Percentiles rank a stretch among this genome's conserved stretches.
Evolutionary conservation across 2,113 vertebrate genomes (phyloP).

Genomic region (Alethe castanea): DNA sequence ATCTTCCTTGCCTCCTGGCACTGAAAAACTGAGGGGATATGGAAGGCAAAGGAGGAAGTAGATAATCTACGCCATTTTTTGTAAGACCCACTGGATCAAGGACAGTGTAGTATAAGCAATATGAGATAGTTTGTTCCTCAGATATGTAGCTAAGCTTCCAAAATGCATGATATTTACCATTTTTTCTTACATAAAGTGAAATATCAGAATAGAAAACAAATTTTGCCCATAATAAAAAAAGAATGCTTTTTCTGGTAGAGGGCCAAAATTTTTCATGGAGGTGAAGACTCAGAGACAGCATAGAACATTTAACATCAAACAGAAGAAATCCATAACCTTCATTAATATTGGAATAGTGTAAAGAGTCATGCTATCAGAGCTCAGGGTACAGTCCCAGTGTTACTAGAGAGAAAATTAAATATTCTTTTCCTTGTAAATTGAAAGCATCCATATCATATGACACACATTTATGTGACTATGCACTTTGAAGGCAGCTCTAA

Average conservation of each 20-base stretch:
- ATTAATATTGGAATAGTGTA: not conserved
- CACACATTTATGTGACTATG: not conserved
- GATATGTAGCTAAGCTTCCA: not conserved
- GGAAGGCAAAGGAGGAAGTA: not conserved
- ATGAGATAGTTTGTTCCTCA: not conserved
- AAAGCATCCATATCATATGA: rapidly evolving
- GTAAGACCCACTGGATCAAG: not conserved
- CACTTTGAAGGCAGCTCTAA: not conserved
- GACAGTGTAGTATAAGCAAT: not conserved
- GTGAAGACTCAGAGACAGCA: not conserved
- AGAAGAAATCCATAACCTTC: not conserved
- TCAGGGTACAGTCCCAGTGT: not conserved
- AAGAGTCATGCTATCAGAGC: not conserved
- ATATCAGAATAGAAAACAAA: not conserved
- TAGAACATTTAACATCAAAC: not conserved
- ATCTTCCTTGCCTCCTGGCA: not conserved
- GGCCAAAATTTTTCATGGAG: not conserved
- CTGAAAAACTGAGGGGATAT: not conserved
- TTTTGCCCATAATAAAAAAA: not conserved
- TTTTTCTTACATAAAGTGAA: not conserved
- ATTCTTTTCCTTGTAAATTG: not conserved
- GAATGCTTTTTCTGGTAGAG: not conserved
- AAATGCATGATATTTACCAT: not conserved
- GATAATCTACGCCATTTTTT: not conserved
- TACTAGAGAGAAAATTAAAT: not conserved